These are phyloP conservation scores for Spodoptera picta DNA, from an alignment of 2,888 invertebrate species.

Conservation along the genomic window DNA sequence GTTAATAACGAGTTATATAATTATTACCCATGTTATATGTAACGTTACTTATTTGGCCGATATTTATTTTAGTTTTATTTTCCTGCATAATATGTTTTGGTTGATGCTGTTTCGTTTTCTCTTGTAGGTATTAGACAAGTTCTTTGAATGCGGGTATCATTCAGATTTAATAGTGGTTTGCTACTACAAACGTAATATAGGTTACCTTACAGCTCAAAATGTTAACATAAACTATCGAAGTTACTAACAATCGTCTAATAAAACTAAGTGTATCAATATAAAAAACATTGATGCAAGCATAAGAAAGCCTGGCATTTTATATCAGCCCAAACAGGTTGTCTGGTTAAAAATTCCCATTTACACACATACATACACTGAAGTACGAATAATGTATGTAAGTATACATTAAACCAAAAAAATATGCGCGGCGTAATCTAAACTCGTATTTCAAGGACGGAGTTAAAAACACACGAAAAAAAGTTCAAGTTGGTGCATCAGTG, in stretches of 20 bases:
- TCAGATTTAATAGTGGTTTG: too few species aligned
- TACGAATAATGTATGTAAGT: slow-evolving; percentile 52
- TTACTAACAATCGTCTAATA: slow-evolving; percentile 5
- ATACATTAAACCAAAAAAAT: slow-evolving; percentile 58
- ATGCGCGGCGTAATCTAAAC: slow-evolving; percentile 84
- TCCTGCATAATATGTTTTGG: too few species aligned
- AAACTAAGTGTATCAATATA: slow-evolving; percentile 1
- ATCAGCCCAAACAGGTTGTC: slow-evolving; percentile 41
- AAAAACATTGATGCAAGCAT: slow-evolving; percentile 5
- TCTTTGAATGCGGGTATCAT: too few species aligned
- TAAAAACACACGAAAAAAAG: slow-evolving; percentile 80
- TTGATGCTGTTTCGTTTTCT: too few species aligned
- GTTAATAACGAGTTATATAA: slow-evolving; percentile 18
- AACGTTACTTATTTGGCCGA: neutral
- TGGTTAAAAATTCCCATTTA: slow-evolving; percentile 40
- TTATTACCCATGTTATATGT: neutral
- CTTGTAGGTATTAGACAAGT: too few species aligned
- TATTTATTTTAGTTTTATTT: neutral
- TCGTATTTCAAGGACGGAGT: slow-evolving; percentile 87
- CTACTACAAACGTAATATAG: too few species aligned
- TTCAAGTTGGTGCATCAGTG: slow-evolving; percentile 82
- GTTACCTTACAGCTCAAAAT: neutral
- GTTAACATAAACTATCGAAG: neutral
- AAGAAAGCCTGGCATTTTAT: slow-evolving; percentile 26
- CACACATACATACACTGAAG: slow-evolving; percentile 36